Evolutionary conservation across 1,140 invertebrate species (phyloP), one percentile per base, ranked within the genome.

Genomic region (Sarcophaga bullata): DNA sequence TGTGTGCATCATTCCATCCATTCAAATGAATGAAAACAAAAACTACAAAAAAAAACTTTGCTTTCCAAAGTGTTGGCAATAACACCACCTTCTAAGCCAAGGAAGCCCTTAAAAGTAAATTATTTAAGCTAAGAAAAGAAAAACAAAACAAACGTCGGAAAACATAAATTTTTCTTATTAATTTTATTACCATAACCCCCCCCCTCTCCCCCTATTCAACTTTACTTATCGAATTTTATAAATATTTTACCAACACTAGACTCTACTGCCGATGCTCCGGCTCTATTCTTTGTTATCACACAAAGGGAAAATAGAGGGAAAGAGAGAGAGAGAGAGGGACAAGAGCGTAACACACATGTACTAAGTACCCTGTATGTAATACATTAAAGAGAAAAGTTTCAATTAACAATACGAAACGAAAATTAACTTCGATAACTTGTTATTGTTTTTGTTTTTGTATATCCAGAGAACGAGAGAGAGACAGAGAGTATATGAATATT

Each of bases 341-440:
- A 37, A 37, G 25, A 37, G 25, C 4, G 25, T 37, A 37, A 37
- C 25, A 37, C 25, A 37, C 25, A 37, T 37, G 25, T 37, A 1
- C 25, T 37, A 37, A 37, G 25, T 37, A 37, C 25, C 25, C 25
- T 37, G 25, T 37, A 37, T 37, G 25, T 37, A 37, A 37, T 37
- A 37, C 25, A 37, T 37, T 37, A 37, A 4, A n/a, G n/a, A 58
- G 62, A 10, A 68, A 68, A 68, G 62, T 68, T 68, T 68, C 62
- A 68, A 68, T 68, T 68, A 68, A 68, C 62, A 7, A 68, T 68
- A 68, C 17, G 62, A 68, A 68, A 68, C 17, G 62, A 68, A 68
- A 68, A 68, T 68, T 68, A 68, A 68, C 62, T 68, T 19, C 7
- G 54, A 68, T 19, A 68, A 19, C 19, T 68, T 68, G 54, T 58